Base-by-base conservation (phyloP, 2,113 vertebrate genomes). In the Lasiurus cinereus region DNA sequence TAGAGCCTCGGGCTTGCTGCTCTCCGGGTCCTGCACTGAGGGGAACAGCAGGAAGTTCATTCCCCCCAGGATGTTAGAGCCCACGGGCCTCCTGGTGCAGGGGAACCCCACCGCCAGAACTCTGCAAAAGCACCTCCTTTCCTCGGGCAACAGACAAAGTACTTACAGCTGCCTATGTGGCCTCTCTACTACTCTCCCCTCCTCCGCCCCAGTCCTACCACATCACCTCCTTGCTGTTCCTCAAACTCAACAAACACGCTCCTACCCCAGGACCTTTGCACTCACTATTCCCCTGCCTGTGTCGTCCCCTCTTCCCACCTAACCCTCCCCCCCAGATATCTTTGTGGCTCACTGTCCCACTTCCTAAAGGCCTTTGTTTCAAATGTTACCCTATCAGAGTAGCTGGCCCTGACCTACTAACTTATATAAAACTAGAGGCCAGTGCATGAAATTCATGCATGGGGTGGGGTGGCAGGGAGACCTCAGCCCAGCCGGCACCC, bases 221-320 rank as follows among this genome's bases (percentile, higher is more conserved):
- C n/a, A 46, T 46, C 46, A 46, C 46, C 46, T 46, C 46, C 46
- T 39, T 1, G 1, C 22, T 59, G 14, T 5, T 43, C 59, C 72
- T 85, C 72, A 52, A 24, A 52, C 13, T 84, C 29, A 22, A 67
- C 48, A 48, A 4, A 22, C 59, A 62, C 11, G 15, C 21, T 27
- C 36, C 80, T 48, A 83, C 93, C 89, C 21, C 82, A 88, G 89
- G 91, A n/a, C 89, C 86, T 92, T 92, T 92, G 88, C 88, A 39
- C 50, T 10, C 24, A 24, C 84, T n/a, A 14, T 19, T 62, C 39
- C 72, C 2, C 4, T 36, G 67, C 82, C 59, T 54, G 12, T 62
- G 59, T 62, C 10, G 0, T 24, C 56, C 24, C 59, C 59, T 19
- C 22, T 2, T 3, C 56, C 56, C 15, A 52, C 21, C 14, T 0